Evolutionary conservation across 1,140 invertebrate genomes (phyloP), one percentile per base, ranked within the genome.

Genomic region (Caenorhabditis elegans): DNA sequence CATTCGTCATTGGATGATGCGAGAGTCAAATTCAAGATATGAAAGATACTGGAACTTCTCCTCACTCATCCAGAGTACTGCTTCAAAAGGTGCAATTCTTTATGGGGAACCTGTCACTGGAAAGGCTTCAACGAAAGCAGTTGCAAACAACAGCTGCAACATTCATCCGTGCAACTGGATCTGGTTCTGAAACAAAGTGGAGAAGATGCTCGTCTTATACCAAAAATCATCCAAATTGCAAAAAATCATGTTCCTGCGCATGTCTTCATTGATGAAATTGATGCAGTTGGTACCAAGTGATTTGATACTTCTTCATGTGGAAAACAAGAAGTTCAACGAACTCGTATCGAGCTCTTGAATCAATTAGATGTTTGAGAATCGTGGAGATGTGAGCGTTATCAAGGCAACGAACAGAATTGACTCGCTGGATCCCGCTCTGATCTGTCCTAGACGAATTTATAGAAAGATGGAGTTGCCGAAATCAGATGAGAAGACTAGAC

Each of bases 391-490:
- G 47, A 89, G 88, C 43, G 84, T 92, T 6, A 92, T 92, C 51
- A 91, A 91, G 49, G 91, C 92, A 5, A 92, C 92, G 19, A 92
- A 92, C 85, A 86, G 91, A 46, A 90, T 92, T 43, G 92, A 92
- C 83, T 90, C 91, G 0, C 89, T 92, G 43, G 92, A 92, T 84
- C 91, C 91, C 46, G 91, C 91, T n/a, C 85, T 92, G 11, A 88
- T 92, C 47, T 86, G 91, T 51, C 90, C 91, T 36, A 91, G 91
- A 15, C 86, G 91, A 70, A 91, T 92, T 86, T 92, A 92, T 82
- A 88, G 91, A 77, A 92, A 92, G 82, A 91, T 92, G 78, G 86
- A 90, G 31, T 91, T 92, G 83, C 89, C 90, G 11, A 86, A 91
- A 70, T 92, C 92, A 0, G 90, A 91, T 83, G 83, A 90, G 51